Conservation (phyloP, 2,113 vertebrate species). For the Tenebrosternarchus preto region DNA sequence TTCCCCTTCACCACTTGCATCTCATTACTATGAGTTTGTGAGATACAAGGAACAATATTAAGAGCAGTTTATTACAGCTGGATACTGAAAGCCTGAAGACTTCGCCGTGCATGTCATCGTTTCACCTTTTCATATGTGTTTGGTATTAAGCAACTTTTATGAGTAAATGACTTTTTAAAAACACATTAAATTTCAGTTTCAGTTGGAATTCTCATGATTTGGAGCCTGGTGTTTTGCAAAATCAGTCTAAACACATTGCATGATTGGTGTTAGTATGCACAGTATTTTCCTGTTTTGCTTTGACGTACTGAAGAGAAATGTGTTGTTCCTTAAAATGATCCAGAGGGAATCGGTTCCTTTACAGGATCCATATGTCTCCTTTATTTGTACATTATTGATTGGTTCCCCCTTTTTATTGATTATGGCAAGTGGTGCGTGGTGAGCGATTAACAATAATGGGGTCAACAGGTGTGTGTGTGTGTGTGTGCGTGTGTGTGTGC, state of each 20-base stretch:
- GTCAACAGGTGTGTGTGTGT: background rate
- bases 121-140: too few relatives aligned
- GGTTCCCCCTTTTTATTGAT: constrained; percentile 4
- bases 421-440: constrained; percentile 2
- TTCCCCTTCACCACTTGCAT: background rate
- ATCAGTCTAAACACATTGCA: background rate
- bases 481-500: constrained; percentile 12
- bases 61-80: too few relatives aligned
- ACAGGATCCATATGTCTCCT: background rate
- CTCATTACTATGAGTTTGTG: background rate
- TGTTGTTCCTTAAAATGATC: background rate
- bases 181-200: too few relatives aligned
- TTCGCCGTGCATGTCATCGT: too few relatives aligned
- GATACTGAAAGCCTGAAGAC: too few relatives aligned
- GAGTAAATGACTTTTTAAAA: too few relatives aligned
- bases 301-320: background rate
- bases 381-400: constrained; percentile 9
- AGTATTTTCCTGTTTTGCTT: background rate
- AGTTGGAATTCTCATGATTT: background rate
- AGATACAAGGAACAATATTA: background rate
- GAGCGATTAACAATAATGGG: background rate
- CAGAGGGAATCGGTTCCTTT: background rate
- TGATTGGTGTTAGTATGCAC: background rate
- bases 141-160: too few relatives aligned
- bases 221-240: background rate